Evolutionary conservation across 2,113 vertebrate species (phyloP).

Genomic region (human (Homo sapiens)): GRCh38 chr2:60357501-60358000

Average conservation of each 20-base stretch:
- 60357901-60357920: slow-evolving; percentile 74
- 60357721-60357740: slow-evolving; percentile 64
- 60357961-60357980: slow-evolving; percentile 58
- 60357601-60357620: slow-evolving; percentile 68
- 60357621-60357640: slow-evolving; percentile 74
- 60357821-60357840: slow-evolving; percentile 77
- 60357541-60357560: not conserved
- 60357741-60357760: slow-evolving; percentile 71
- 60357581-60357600: slow-evolving; percentile 64
- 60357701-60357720: slow-evolving; percentile 77
- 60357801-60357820: slow-evolving; percentile 79
- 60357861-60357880: slow-evolving; percentile 77
- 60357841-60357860: slow-evolving; percentile 75
- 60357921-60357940: slow-evolving; percentile 69
- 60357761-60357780: slow-evolving; percentile 78
- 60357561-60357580: slow-evolving; percentile 67
- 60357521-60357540: slow-evolving; percentile 65
- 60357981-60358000: slow-evolving; percentile 68
- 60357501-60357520: slow-evolving; percentile 6
- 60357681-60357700: slow-evolving; percentile 71
- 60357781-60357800: slow-evolving; percentile 72
- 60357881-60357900: slow-evolving; percentile 77
- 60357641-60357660: slow-evolving; percentile 73
- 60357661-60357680: slow-evolving; percentile 75
- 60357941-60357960: slow-evolving; percentile 53